Conservation (phyloP, 2,888 invertebrate genomes). For the Noctua janthe region DNA sequence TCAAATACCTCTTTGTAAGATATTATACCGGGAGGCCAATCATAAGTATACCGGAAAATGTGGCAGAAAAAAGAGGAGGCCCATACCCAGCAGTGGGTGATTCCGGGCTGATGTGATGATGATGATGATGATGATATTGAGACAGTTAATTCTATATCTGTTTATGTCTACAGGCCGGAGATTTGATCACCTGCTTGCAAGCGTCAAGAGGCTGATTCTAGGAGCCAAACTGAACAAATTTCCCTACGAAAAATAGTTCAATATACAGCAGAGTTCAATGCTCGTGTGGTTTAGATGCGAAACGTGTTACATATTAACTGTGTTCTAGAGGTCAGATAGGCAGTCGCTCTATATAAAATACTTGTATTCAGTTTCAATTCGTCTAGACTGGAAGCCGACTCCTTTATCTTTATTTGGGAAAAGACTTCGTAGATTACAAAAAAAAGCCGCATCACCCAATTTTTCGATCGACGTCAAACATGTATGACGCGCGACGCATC, state of each 20-base stretch:
- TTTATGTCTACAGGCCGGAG: neutral
- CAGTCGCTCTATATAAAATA: neutral
- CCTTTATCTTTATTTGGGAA: neutral
- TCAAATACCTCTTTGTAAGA: neutral
- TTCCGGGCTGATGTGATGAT: too few relatives aligned
- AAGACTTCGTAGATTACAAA: neutral
- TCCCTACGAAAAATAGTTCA: neutral
- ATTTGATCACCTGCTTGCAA: neutral
- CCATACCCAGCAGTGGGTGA: too few relatives aligned
- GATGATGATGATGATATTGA: neutral
- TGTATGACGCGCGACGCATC: slow-evolving; percentile 42
- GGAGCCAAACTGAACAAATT: neutral
- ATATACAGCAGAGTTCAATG: neutral
- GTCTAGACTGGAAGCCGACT: neutral
- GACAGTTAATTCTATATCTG: neutral
- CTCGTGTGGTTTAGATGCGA: neutral
- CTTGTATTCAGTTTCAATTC: neutral
- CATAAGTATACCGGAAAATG: too few relatives aligned
- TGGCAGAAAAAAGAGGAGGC: too few relatives aligned
- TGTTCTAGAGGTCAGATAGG: neutral
- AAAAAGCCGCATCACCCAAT: neutral
- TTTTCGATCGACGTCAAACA: neutral
- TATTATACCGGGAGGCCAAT: too few relatives aligned
- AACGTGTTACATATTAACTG: neutral
- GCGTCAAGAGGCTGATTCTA: neutral